Conservation (phyloP, 2,797 vertebrate species). For the Zenarchopterus dispar region DNA sequence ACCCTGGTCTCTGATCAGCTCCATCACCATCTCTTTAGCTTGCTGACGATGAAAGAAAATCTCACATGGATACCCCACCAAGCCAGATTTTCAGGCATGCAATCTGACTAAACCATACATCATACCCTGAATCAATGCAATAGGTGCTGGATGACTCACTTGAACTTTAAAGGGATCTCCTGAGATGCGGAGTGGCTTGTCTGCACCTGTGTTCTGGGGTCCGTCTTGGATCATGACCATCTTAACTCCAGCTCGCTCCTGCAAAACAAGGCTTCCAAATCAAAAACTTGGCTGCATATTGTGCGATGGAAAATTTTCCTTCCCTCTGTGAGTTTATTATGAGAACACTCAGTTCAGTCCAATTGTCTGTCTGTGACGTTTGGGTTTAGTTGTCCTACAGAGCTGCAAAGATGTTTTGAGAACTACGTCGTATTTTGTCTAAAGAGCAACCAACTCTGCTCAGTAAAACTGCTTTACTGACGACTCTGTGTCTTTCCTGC, state of each 20-base stretch:
- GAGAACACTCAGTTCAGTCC: no score
- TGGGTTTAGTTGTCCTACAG: no score
- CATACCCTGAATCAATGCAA: not conserved
- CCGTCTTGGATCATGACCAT: conserved; percentile 99
- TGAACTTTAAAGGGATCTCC: conserved; percentile 99
- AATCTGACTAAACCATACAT: no score
- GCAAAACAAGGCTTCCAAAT: not conserved
- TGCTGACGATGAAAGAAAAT: conserved; percentile 80
- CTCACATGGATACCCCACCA: not conserved
- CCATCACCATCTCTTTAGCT: conserved; percentile 99
- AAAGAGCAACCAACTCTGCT: no score
- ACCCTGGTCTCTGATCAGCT: conserved; percentile 97
- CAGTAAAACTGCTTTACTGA: no score
- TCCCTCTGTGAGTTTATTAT: no score
- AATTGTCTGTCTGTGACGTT: no score
- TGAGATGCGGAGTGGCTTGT: conserved; percentile 98
- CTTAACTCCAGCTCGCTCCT: conserved; percentile 98
- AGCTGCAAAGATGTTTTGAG: no score
- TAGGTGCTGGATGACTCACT: conserved; percentile 68
- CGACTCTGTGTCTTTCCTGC: no score
- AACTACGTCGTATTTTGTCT: no score
- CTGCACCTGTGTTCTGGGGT: conserved; percentile 97
- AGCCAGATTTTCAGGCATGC: no score
- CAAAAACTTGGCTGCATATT: not conserved
- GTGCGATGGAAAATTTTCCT: no score